A percentile compares a stretch with the other conserved stretches of the same genome.
phyloP scores from a whole-genome alignment of 2,113 vertebrate species.

The Climacteris rufus region DNA sequence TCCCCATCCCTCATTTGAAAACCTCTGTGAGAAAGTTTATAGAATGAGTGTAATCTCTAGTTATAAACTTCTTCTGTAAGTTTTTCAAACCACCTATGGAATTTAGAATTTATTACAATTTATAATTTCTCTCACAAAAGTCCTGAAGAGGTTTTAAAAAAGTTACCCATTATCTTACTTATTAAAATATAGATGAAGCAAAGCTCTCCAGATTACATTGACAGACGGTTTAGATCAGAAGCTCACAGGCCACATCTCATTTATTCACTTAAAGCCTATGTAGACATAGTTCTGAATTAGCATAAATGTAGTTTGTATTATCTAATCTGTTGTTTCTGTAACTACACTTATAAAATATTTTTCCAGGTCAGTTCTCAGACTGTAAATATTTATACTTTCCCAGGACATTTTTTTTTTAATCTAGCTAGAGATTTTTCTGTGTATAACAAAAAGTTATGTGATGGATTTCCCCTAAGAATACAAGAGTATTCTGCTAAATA shows the following conservation, averaged over 20 bases:
- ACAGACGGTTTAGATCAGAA: neutral
- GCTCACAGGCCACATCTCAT: neutral
- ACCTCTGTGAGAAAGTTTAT: neutral
- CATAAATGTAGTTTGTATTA: neutral
- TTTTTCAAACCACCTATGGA: neutral
- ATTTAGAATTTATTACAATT: neutral
- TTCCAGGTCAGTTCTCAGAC: neutral
- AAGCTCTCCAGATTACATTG: neutral
- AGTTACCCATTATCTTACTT: neutral
- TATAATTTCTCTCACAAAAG: neutral
- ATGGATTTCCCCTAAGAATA: neutral
- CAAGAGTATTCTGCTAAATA: neutral
- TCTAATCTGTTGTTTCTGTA: neutral
- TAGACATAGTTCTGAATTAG: neutral
- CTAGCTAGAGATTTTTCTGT: neutral
- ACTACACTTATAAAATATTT: neutral
- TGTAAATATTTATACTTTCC: neutral
- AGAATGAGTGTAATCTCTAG: neutral
- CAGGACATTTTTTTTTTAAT: neutral
- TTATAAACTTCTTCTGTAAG: neutral
- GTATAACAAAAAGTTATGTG: neutral
- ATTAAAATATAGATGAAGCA: neutral
- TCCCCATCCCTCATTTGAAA: neutral
- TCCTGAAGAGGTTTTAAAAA: neutral
- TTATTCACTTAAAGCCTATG: neutral